A percentile compares a stretch with the other conserved stretches of the same genome.
These are phyloP conservation scores for Lasius fuliginosus DNA, from an alignment of 2,888 invertebrate species.

Conservation along the genomic window DNA sequence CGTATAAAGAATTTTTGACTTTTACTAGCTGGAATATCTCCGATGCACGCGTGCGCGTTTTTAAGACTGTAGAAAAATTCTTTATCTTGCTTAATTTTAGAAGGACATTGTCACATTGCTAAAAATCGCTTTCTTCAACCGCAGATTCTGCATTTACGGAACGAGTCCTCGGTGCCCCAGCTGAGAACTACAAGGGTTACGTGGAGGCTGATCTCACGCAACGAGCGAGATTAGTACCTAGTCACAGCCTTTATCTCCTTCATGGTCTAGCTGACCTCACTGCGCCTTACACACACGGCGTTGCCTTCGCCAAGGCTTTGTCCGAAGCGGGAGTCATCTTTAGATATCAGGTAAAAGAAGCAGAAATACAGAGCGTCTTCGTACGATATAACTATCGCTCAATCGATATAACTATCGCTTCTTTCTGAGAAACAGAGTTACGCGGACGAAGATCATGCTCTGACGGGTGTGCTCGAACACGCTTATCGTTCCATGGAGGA, in stretches of 20 bases:
- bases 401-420: not conserved
- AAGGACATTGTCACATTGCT: not conserved
- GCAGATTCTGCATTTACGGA: slow-evolving; percentile 98
- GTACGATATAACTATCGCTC: not conserved
- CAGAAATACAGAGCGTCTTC: not conserved
- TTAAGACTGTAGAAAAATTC: too few relatives aligned
- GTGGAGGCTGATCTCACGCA: slow-evolving; percentile 97
- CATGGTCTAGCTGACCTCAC: slow-evolving; percentile 97
- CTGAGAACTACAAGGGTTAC: slow-evolving; percentile 96
- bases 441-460: slow-evolving; percentile 96
- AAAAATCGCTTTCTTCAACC: slow-evolving; percentile 57
- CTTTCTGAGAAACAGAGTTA: slow-evolving; percentile 90
- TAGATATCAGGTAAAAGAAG: slow-evolving; percentile 93
- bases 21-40: too few relatives aligned
- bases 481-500: slow-evolving; percentile 97
- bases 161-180: slow-evolving; percentile 95
- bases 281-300: slow-evolving; percentile 97
- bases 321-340: slow-evolving; percentile 96
- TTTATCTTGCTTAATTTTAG: not conserved
- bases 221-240: slow-evolving; percentile 95
- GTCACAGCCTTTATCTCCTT: slow-evolving; percentile 95
- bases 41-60: too few relatives aligned
- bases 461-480: slow-evolving; percentile 95
- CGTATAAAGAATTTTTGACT: too few relatives aligned
- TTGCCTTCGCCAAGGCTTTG: slow-evolving; percentile 95